phyloP scores from a whole-genome alignment of 2,888 invertebrate genomes.

The Oscheius myriophilus region DNA sequence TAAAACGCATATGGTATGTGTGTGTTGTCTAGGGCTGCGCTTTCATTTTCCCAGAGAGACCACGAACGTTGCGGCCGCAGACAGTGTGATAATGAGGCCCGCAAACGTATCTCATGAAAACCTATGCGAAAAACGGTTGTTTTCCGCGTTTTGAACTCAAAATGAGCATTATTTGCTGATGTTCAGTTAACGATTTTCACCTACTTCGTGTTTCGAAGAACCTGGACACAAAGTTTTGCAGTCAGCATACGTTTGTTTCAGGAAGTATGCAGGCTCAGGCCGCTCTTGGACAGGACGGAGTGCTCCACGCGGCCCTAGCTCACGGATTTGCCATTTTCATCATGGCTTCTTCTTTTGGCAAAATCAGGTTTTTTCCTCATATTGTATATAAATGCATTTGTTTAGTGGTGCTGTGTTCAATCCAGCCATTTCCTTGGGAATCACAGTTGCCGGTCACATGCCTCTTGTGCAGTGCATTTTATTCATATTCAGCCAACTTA shows the following conservation, averaged over 20 bases:
- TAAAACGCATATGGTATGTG: no score
- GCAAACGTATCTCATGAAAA: no score
- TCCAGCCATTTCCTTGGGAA: constrained; percentile 72
- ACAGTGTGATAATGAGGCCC: no score
- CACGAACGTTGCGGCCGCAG: no score
- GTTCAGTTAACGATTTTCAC: no score
- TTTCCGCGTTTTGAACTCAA: no score
- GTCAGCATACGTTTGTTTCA: not conserved
- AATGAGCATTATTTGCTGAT: no score
- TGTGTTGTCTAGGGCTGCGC: no score
- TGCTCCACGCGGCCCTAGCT: constrained; percentile 60
- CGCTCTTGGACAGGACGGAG: constrained; percentile 24
- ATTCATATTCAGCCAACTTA: constrained; percentile 67
- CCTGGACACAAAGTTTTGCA: no score
- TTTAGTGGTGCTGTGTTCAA: constrained; percentile 73
- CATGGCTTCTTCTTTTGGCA: constrained; percentile 57
- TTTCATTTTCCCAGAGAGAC: no score
- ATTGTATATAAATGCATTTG: not conserved
- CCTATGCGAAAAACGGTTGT: no score
- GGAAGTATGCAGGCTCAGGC: constrained; percentile 28
- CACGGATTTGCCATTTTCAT: constrained; percentile 66
- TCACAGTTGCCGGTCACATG: constrained; percentile 57
- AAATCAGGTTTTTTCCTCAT: constrained; percentile 35
- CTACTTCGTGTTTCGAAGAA: not conserved
- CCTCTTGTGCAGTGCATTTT: constrained; percentile 44